Evolutionary conservation across 2,888 invertebrate species (phyloP), one percentile per base, ranked within the genome.

Genomic region (Beris chalybata): DNA sequence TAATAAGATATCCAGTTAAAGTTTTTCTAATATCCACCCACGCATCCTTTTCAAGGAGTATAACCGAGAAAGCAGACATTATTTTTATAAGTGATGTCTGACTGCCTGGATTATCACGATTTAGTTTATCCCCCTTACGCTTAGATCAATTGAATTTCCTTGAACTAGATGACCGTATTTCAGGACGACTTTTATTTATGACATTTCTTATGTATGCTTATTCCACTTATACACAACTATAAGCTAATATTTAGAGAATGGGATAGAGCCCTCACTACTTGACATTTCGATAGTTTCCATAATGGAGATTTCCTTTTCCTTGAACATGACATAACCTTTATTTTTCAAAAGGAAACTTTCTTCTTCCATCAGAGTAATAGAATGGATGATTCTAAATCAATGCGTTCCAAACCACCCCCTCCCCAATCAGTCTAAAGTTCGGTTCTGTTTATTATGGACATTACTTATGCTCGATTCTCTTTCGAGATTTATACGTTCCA

Each of bases 71-170:
- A 13, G 7, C 61, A 64, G 53, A 13, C 38, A 50, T 50, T 38
- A 61, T 15, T 61, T 1, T 22, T 22, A 22, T 22, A 50, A 50
- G 52, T 50, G 38, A 29, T 32, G 22, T n/a, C 53, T 5, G 15
- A 31, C 43, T 45, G 44, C 11, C 9, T 29, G 13, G 12, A n/a
- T 44, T 38, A 45, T 52, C 30, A 13, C 15, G 52, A 22, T 30
- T 64, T 32, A 64, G 50, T 54, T 64, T 52, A 64, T 64, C 66
- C 57, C 53, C 58, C 50, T 69, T 66, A 69, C 58, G 69, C 66
- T 65, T 66, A 66, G 66, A 69, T 69, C 69, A 69, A 69, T 69
- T 68, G 66, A 69, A 66, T 66, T 66, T 48, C 48, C n/a, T 61
- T 58, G 45, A 45, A 30, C 57, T 45, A 30, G 45, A 45, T 58